Base-by-base conservation (phyloP, 2,113 vertebrate genomes). In the Phaetusa simplex region DNA sequence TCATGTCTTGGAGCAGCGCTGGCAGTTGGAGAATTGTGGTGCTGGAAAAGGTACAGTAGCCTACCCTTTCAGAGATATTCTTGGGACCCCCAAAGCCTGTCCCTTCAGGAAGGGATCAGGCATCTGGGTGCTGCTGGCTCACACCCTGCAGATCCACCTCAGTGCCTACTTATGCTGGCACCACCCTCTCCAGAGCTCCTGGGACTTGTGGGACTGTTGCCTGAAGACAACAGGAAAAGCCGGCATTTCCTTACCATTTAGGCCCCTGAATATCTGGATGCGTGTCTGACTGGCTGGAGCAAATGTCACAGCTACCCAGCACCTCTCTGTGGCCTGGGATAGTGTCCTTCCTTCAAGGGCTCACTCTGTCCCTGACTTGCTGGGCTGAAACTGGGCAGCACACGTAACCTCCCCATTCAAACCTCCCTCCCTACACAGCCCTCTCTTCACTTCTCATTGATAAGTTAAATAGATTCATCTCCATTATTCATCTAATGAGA, bases 11-110 rank as follows among this genome's bases (percentile, higher is more conserved):
- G 20, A 72, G 36, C 15, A 73, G 43, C 4, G 34, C 18, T 67
- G n/a, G 26, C 52, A 52, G 56, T 21, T 88, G 19, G 18, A 71
- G 12, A 18, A 27, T 3, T 12, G 45, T 38, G 12, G 6, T 71
- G 15, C 7, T 0, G 0, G 36, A 8, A 56, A 58, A n/a, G 47
- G 17, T 26, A 36, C 8, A 27, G 6, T 12, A 79, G 11, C 23
- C 22, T 27, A 14, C 26, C 10, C 32, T 53, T 77, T 71, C 26
- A 47, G 61, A 62, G 32, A 8, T 24, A 6, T 12, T 9, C 15
- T 64, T 32, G 17, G 27, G 55, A 20, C 14, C 15, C 18, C 22
- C 32, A 70, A 9, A 29, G 11, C 19, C 32, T 80, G 19, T 15
- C 23, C 18, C 22, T 82, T 30, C 56, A 58, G 42, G 20, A 76